These are phyloP conservation scores for Drosophila mulleri DNA, from an alignment of 2,888 invertebrate species.

Conservation along the genomic window DNA sequence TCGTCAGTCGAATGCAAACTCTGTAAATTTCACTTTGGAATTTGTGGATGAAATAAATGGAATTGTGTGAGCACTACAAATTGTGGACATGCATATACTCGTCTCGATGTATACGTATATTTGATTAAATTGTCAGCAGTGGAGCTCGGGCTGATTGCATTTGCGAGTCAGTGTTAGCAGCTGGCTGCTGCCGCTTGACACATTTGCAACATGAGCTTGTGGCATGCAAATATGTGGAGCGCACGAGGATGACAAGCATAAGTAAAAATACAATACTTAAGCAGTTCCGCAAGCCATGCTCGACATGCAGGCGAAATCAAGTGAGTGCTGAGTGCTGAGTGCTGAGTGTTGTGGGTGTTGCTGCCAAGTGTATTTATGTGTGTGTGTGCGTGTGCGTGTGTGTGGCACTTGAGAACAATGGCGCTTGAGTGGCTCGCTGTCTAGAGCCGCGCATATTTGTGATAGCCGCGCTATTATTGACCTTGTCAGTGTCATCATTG, in stretches of 20 bases:
- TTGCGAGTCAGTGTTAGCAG: conserved; percentile 28
- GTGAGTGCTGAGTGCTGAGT: background rate
- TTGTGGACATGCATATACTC: conserved; percentile 7
- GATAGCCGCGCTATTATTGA: conserved; percentile 14
- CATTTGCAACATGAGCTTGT: conserved; percentile 59
- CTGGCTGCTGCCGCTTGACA: conserved; percentile 63
- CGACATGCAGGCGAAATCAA: conserved; percentile 6
- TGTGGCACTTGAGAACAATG: conserved; percentile 62
- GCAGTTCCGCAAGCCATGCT: conserved; percentile 26
- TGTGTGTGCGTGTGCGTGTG: background rate
- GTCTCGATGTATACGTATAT: conserved; percentile 19
- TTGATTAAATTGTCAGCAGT: conserved; percentile 61
- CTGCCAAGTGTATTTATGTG: conserved; percentile 1
- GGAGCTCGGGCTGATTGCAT: conserved; percentile 43
- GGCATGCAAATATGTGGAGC: conserved; percentile 19
- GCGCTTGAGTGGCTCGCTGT: conserved; percentile 63
- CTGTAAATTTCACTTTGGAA: background rate
- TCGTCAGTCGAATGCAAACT: conserved; percentile 16
- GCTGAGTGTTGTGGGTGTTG: background rate
- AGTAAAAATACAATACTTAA: conserved; percentile 45
- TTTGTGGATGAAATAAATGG: conserved; percentile 37
- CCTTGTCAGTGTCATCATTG: conserved; percentile 43
- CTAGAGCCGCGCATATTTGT: conserved; percentile 4
- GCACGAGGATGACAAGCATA: conserved; percentile 11
- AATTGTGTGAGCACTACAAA: conserved; percentile 35